Evolutionary conservation across 2,888 invertebrate genomes (phyloP).

Genomic region (Drosophila anomelani): DNA sequence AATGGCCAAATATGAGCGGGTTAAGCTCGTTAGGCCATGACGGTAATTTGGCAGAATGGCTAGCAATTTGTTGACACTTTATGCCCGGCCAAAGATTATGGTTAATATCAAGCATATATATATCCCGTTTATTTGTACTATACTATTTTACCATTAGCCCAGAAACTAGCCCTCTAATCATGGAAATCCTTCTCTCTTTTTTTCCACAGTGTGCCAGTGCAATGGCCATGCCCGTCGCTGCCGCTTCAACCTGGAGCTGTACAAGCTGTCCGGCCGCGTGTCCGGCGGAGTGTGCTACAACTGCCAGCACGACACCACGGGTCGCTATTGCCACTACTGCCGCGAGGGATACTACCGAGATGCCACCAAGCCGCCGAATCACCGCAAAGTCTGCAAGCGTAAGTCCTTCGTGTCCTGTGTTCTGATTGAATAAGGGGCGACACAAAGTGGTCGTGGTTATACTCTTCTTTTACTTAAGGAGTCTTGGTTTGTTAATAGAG

Average conservation of each 20-base stretch:
- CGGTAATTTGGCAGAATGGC: constrained; percentile 20
- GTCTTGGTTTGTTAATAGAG: neutral
- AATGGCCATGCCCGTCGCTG: constrained; percentile 98
- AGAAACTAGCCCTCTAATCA: neutral
- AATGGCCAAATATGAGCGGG: constrained; percentile 27
- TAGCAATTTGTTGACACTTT: neutral
- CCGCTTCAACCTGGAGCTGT: constrained; percentile 99
- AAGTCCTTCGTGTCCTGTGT: constrained; percentile 84
- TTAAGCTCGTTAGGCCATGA: constrained; percentile 28
- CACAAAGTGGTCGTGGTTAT: neutral
- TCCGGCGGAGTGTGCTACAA: constrained; percentile 98
- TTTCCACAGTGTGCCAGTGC: constrained; percentile 96
- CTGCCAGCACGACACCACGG: constrained; percentile 98
- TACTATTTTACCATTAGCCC: neutral
- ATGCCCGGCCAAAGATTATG: constrained; percentile 1
- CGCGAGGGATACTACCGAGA: constrained; percentile 98
- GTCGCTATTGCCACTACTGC: constrained; percentile 99
- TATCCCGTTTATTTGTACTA: neutral
- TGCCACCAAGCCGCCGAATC: constrained; percentile 94
- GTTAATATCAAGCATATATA: neutral
- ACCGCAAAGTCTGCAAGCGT: constrained; percentile 99
- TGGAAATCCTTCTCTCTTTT: neutral
- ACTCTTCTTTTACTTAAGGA: neutral
- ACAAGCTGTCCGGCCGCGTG: constrained; percentile 96
- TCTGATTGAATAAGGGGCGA: constrained; percentile 10